Base-by-base conservation (phyloP, 2,888 invertebrate species). In the Oligia strigilis region DNA sequence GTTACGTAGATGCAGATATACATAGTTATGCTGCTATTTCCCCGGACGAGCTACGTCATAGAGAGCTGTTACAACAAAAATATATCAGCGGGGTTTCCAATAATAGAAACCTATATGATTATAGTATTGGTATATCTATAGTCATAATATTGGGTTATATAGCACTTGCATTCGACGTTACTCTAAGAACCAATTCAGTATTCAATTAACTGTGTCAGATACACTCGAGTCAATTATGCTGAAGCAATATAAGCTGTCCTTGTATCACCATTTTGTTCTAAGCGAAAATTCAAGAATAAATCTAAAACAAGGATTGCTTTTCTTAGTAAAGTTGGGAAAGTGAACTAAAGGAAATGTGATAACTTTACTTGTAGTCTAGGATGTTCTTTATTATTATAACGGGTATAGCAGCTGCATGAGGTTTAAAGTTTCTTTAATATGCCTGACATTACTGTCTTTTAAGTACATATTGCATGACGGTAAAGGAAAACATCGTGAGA, bases 261-360 rank as follows among this genome's bases (percentile, higher is more conserved):
- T 29, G 14, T 72, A 23, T 17, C 1, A 40, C 40, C n/a, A 72
- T 81, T 72, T 73, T 60, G 72, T 81, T 58, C 14, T 29, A 43
- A 49, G 43, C 9, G 23, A 11, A 82, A 72, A 62, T 82, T 74
- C 43, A 72, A 82, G 55, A 78, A 78, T 78, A 78, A 82, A 74
- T 78, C 78, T 36, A 49, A 55, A 78, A 78, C 62, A 62, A 17
- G 29, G 82, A 82, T 82, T 72, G 78, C 74, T 78, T 78, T 75
- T 82, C 79, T 70, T 64, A 14, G 78, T 58, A 43, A 82, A 82
- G 75, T 72, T 79, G 58, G 60, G 60, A 75, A 79, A 79, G 64
- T 69, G 36, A 69, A 72, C 75, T 72, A 67, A 55, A 64, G 72
- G 36, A 72, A 82, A 64, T 78, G 19, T 79, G 55, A 75, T 72